phyloP scores from a whole-genome alignment of 2,113 vertebrate species.

The Siniperca chuatsi region DNA sequence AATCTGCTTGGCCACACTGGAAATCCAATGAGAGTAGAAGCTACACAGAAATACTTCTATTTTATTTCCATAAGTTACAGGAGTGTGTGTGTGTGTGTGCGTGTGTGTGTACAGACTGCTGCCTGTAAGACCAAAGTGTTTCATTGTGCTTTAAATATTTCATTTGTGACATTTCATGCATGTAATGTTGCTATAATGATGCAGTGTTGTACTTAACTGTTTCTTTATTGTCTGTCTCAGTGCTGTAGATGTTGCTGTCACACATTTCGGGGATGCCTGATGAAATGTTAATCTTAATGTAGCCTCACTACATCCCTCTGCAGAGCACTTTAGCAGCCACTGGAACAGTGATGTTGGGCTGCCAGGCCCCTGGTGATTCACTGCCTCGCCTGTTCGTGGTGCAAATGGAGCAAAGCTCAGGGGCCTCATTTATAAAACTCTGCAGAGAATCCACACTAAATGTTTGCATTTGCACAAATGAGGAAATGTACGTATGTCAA shows the following conservation, averaged over 20 bases:
- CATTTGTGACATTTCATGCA: neutral
- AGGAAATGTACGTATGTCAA: no score
- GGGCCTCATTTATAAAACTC: no score
- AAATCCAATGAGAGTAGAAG: conserved; percentile 1
- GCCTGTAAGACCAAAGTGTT: neutral
- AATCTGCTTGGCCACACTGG: conserved; percentile 38
- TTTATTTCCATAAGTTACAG: neutral
- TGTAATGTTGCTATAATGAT: neutral
- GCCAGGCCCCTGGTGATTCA: neutral
- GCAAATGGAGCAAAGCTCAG: conserved; percentile 22
- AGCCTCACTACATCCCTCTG: neutral
- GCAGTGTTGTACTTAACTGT: neutral
- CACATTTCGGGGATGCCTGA: conserved; percentile 16
- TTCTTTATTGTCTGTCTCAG: conserved; percentile 9
- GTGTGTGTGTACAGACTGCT: neutral
- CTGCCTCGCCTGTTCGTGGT: neutral
- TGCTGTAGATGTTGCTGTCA: conserved; percentile 5
- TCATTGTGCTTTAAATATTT: neutral
- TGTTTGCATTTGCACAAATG: no score
- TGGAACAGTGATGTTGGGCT: neutral
- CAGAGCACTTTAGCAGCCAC: conserved; percentile 33
- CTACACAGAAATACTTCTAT: neutral
- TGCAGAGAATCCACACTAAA: no score
- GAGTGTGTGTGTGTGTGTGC: neutral
- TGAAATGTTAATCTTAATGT: conserved; percentile 16